Conservation (phyloP, 2,888 invertebrate species). For the Plebejus anna region DNA sequence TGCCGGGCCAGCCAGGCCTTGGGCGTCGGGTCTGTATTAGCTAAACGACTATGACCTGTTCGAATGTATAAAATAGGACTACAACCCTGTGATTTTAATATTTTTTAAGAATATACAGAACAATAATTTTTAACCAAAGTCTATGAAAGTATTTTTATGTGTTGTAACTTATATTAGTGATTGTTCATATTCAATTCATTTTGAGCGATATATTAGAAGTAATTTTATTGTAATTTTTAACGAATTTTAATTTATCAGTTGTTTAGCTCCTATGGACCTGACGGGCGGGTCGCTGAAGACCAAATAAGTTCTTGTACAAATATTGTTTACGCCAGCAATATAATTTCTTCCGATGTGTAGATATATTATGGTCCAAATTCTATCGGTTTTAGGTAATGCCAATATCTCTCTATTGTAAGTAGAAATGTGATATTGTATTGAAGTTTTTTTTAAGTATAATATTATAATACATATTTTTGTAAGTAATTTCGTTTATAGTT, state of each 20-base stretch:
- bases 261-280: constrained; percentile 45
- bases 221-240: not conserved
- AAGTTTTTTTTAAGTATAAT: constrained; percentile 73
- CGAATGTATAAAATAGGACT: not conserved
- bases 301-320: constrained; percentile 27
- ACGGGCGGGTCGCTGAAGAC: not conserved
- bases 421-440: constrained; percentile 81
- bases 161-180: not conserved
- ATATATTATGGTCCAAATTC: constrained; percentile 55
- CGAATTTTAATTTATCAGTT: not conserved
- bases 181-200: not conserved
- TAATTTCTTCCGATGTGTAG: constrained; percentile 49
- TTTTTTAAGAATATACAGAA: not conserved
- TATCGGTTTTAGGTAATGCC: constrained; percentile 62
- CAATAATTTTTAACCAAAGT: not conserved
- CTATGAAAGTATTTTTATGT: not conserved
- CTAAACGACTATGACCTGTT: not conserved
- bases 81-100: not conserved
- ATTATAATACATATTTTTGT: constrained; percentile 77
- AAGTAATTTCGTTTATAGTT: constrained; percentile 75
- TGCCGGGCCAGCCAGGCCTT: constrained; percentile 31
- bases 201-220: not conserved
- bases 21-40: not conserved
- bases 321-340: constrained; percentile 25
- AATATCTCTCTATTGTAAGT: constrained; percentile 80